Percentiles rank a stretch among this genome's conserved stretches.
These are phyloP conservation scores for Platysternon megacephalum DNA, from an alignment of 2,113 vertebrate species.

Conservation along the genomic window DNA sequence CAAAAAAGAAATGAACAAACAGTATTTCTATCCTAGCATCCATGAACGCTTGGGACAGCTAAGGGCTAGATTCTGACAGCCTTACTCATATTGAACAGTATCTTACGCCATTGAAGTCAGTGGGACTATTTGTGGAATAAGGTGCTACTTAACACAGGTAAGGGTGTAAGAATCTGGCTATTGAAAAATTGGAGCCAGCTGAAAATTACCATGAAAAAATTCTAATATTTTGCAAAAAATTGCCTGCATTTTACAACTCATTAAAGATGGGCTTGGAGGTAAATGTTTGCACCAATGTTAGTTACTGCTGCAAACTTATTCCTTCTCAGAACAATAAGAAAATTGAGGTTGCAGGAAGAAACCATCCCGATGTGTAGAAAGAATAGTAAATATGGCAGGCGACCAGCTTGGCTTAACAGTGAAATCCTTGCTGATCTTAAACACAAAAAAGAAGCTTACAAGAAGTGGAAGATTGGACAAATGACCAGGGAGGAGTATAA, in stretches of 20 bases:
- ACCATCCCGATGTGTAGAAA: too few relatives aligned
- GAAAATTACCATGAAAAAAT: background rate
- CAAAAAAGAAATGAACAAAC: background rate
- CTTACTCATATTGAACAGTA: background rate
- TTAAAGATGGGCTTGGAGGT: background rate
- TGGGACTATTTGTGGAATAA: background rate
- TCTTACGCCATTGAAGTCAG: background rate
- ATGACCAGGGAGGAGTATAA: too few relatives aligned
- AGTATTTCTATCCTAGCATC: background rate
- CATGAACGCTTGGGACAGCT: background rate
- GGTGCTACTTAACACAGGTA: background rate
- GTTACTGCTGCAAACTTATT: background rate
- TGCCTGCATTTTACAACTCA: background rate
- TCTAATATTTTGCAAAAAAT: background rate
- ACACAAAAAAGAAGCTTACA: too few relatives aligned
- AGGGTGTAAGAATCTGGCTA: background rate
- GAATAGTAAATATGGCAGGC: too few relatives aligned
- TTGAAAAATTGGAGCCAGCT: background rate
- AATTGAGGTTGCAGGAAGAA: too few relatives aligned
- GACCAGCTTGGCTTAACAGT: too few relatives aligned
- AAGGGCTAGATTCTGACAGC: background rate
- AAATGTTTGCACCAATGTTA: rapidly evolving
- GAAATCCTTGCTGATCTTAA: too few relatives aligned
- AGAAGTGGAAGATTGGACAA: too few relatives aligned
- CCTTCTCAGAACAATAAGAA: background rate